Conservation (phyloP, 2,113 vertebrate genomes). For the Thalassoma bifasciatum region DNA sequence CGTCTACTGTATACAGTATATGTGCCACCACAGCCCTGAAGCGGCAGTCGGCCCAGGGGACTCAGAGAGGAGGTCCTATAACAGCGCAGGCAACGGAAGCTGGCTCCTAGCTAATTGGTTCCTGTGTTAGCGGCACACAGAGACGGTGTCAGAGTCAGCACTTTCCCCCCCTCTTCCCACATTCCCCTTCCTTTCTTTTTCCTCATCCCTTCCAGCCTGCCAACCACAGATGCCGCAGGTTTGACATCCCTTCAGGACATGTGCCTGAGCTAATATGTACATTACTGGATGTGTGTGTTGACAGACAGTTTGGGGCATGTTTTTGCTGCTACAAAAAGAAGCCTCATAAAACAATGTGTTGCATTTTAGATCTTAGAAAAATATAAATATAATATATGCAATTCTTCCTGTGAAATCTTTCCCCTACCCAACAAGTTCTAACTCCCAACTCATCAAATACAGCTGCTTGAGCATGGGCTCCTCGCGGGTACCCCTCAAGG, state of each 20-base stretch:
- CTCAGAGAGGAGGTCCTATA: conserved; percentile 75
- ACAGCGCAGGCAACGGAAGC: conserved; percentile 75
- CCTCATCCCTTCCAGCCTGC: conserved; percentile 54
- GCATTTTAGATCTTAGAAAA: not conserved
- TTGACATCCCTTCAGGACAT: conserved; percentile 71
- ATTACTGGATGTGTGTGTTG: conserved; percentile 58
- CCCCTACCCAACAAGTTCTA: too few species aligned
- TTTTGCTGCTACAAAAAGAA: conserved; percentile 4
- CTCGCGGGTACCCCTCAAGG: too few species aligned
- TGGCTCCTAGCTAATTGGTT: conserved; percentile 80
- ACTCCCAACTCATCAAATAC: too few species aligned
- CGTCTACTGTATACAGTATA: conserved; percentile 68
- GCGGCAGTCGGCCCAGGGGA: conserved; percentile 75
- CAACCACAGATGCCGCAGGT: conserved; percentile 68
- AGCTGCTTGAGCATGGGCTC: too few species aligned
- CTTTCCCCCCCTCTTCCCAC: conserved; percentile 65
- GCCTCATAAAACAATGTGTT: not conserved
- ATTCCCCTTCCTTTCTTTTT: conserved; percentile 56
- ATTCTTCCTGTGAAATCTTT: not conserved
- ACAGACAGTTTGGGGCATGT: conserved; percentile 26
- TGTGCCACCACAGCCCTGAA: conserved; percentile 68
- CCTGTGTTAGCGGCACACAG: conserved; percentile 76
- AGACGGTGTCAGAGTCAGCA: conserved; percentile 78
- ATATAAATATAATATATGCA: not conserved
- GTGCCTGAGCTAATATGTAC: conserved; percentile 71